These are phyloP conservation scores for Neomorphus geoffroyi DNA, from an alignment of 2,797 vertebrate genomes.

Conservation along the genomic window DNA sequence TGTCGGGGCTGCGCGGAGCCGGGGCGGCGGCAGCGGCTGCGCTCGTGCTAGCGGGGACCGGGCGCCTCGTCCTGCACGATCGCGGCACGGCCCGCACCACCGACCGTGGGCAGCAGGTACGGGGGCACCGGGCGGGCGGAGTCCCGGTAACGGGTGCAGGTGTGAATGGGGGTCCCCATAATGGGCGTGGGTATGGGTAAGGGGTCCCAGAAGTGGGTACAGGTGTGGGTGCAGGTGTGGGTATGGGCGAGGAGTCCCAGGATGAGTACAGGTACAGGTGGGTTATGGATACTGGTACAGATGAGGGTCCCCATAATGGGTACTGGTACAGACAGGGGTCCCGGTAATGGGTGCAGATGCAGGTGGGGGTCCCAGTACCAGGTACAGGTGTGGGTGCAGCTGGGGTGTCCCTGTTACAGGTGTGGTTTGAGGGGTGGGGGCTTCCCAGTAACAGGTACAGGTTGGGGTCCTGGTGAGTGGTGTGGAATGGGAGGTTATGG, in stretches of 20 bases:
- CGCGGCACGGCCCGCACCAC: constrained; percentile 62
- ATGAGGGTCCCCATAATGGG: background rate
- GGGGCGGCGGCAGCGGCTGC: constrained; percentile 91
- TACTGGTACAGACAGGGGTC: background rate
- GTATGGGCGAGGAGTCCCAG: too few relatives aligned
- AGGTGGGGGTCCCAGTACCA: too few relatives aligned
- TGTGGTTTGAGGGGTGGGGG: too few relatives aligned
- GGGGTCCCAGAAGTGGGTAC: too few relatives aligned
- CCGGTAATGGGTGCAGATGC: background rate
- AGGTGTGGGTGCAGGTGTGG: background rate
- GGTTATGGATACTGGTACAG: too few relatives aligned
- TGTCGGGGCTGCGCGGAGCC: constrained; percentile 86
- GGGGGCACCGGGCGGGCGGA: background rate
- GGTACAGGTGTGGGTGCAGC: background rate
- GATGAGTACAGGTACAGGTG: background rate
- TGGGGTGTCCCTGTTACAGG: too few relatives aligned
- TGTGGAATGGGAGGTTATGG: background rate
- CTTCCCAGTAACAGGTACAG: background rate
- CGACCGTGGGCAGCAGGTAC: constrained; percentile 87
- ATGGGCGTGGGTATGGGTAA: too few relatives aligned
- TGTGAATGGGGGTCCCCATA: too few relatives aligned
- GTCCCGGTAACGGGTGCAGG: too few relatives aligned
- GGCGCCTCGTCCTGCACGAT: constrained; percentile 87
- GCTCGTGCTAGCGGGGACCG: constrained; percentile 86
- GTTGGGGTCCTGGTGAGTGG: background rate